Base-by-base conservation (phyloP, 1,140 invertebrate genomes). In the Zelostemma sp. region DNA sequence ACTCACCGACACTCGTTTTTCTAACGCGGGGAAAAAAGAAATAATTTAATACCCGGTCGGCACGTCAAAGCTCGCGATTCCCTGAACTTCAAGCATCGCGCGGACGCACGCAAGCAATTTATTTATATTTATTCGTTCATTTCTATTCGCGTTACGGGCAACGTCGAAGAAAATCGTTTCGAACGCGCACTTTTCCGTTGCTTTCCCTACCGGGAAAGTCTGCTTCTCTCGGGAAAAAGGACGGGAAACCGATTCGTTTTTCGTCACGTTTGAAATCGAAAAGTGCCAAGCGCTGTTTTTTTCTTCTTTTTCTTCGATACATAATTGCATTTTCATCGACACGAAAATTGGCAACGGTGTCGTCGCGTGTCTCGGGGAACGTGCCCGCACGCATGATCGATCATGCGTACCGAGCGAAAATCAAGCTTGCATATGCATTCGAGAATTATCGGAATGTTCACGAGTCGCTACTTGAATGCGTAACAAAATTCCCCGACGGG, bases 351-450 rank as follows among this genome's bases (percentile, higher is more conserved):
- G 63, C 63, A 68, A 61, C 55, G 49, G 12, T 35, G 53, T 59
- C 60, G 51, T 45, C 64, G 61, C 56, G 57, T 33, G 41, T 61
- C 57, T 56, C 17, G n/a, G 65, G 45, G 46, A 72, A 66, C 75
- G 56, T 76, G 78, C 76, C 74, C 72, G 77, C 75, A 72, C 69
- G 75, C 68, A 80, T 79, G 77, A 80, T 81, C 75, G 69, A 63
- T 67, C 62, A 68, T 70, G 64, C 33, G 33, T 73, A 73, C 73
- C 74, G 76, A 71, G 72, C 77, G 62, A 68, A 68, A 72, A 67
- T 62, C 41, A 65, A 57, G 55, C 64, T 64, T 65, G 62, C 65
- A 73, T 76, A 73, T 74, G 69, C 72, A 74, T 76, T 70, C 61
- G 61, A 35, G 63, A 74, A 79, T 78, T 68, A 80, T 80, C 65